Percentiles rank a stretch among this genome's conserved stretches.
phyloP scores from a whole-genome alignment of 1,140 invertebrate genomes.

The Agrypnia vestita region DNA sequence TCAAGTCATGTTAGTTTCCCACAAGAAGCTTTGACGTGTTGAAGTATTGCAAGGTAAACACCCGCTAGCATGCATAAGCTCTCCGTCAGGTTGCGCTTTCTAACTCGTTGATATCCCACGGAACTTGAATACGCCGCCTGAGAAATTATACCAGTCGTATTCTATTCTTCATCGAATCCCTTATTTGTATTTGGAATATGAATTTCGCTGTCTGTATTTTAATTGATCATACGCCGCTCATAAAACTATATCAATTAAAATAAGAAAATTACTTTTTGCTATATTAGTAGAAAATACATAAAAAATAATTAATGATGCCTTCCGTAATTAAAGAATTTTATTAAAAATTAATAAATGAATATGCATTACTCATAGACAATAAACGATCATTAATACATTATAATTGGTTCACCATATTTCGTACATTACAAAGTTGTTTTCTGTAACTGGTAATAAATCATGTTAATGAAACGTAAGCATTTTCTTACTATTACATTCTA shows the following conservation, averaged over 20 bases:
- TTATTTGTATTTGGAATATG: constrained; percentile 28
- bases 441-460: no score
- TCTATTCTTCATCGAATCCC: constrained; percentile 21
- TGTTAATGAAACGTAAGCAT: no score
- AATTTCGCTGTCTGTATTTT: constrained; percentile 21
- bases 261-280: no score
- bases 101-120: constrained; percentile 40
- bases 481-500: no score
- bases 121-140: constrained; percentile 26
- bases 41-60: background rate
- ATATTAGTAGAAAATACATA: no score
- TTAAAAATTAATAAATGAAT: no score
- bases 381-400: no score
- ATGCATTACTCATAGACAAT: no score
- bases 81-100: constrained; percentile 37
- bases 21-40: constrained; percentile 18
- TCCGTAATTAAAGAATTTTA: background rate
- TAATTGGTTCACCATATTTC: no score
- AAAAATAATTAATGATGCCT: background rate
- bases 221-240: background rate
- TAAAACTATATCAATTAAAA: background rate
- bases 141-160: constrained; percentile 42
- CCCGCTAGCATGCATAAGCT: constrained; percentile 8
- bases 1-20: background rate
- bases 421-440: no score